Percentiles rank a stretch among this genome's conserved stretches.
These are phyloP conservation scores for Drosophila grimshawi DNA, from an alignment of 1,140 invertebrate species.

Conservation along the genomic window DNA sequence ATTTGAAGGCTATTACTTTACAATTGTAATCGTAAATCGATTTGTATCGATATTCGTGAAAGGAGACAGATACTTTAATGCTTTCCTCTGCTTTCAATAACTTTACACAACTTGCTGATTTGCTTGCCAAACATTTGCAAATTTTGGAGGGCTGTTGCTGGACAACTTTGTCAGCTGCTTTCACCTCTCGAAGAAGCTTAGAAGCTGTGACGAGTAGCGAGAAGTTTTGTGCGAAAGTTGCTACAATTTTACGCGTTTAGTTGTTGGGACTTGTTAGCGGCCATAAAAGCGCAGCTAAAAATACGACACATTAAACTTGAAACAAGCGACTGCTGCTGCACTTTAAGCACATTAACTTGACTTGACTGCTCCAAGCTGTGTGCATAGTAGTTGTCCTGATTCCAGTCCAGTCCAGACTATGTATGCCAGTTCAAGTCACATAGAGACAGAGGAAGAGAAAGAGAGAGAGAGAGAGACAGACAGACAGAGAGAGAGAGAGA, in stretches of 20 bases:
- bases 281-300: conserved; percentile 62
- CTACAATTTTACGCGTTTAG: conserved; percentile 71
- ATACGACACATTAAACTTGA: conserved; percentile 60
- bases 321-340: conserved; percentile 58
- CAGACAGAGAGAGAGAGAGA: background rate
- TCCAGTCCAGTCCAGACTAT: conserved; percentile 31
- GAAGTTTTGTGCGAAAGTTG: conserved; percentile 38
- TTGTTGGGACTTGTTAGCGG: conserved; percentile 41
- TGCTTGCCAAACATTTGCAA: background rate
- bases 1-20: too few relatives aligned
- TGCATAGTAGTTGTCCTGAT: conserved; percentile 23
- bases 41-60: too few relatives aligned
- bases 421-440: background rate
- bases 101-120: background rate
- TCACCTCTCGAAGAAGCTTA: conserved; percentile 25
- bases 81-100: background rate
- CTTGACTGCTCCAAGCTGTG: conserved; percentile 7
- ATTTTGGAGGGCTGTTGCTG: background rate
- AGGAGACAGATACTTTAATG: too few relatives aligned
- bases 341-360: conserved; percentile 68
- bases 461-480: too few relatives aligned
- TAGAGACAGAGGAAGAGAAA: too few relatives aligned
- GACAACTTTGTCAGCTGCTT: conserved; percentile 53
- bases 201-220: conserved; percentile 17
- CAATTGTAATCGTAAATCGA: too few relatives aligned